A percentile compares a stretch with the other conserved stretches of the same genome.
These are phyloP conservation scores for Catalaphyllia jardinei DNA, from an alignment of 64 coral and sea anemone species.

Conservation along the genomic window DNA sequence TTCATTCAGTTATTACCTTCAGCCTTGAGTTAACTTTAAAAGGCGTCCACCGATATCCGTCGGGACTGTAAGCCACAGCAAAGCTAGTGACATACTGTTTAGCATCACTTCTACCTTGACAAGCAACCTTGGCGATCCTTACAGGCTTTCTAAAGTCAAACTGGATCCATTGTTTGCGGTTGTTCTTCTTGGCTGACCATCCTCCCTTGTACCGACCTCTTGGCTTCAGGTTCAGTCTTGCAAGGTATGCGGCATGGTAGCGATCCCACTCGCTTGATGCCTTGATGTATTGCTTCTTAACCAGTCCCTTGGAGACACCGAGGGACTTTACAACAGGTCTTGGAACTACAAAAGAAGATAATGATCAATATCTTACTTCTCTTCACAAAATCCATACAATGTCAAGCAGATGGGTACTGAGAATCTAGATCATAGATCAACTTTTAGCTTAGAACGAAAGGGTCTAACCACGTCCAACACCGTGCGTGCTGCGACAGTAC, in stretches of 20 bases:
- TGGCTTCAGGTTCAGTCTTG: constrained; percentile 52
- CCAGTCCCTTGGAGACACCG: constrained; percentile 57
- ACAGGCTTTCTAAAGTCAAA: constrained; percentile 57
- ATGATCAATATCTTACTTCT: background rate
- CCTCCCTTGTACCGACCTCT: constrained; percentile 65
- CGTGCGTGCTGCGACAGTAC: too few relatives aligned
- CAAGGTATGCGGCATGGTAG: constrained; percentile 59
- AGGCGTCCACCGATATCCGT: constrained; percentile 74
- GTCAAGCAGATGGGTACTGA: background rate
- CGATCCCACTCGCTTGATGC: constrained; percentile 71
- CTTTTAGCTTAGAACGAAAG: too few relatives aligned
- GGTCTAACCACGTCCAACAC: too few relatives aligned
- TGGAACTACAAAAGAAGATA: constrained; percentile 18
- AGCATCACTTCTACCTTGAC: constrained; percentile 65
- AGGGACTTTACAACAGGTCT: constrained; percentile 17
- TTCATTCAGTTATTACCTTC: constrained; percentile 33
- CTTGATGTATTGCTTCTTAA: constrained; percentile 59
- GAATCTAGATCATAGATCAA: too few relatives aligned
- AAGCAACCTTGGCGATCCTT: constrained; percentile 63
- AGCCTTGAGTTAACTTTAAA: constrained; percentile 67
- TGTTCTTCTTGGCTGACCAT: constrained; percentile 75
- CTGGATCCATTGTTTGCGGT: constrained; percentile 72
- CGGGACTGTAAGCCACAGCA: constrained; percentile 65
- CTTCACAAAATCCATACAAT: background rate
- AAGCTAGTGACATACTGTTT: constrained; percentile 79